Conservation (phyloP, 2,113 vertebrate species). For the Scortum barcoo region DNA sequence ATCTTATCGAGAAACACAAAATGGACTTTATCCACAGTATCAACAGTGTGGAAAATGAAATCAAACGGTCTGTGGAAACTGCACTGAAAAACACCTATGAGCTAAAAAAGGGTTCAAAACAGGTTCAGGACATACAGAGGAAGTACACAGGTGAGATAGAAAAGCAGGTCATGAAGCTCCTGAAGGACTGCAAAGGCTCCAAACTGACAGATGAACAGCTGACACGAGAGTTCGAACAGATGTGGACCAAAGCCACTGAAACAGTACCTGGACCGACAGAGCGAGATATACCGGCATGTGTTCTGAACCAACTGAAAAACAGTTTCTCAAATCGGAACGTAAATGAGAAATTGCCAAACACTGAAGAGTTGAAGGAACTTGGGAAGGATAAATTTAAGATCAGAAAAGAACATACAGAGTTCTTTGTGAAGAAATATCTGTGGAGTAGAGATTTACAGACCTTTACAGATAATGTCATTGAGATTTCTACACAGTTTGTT, state of each 20-base stretch:
- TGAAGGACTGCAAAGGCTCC: slow-evolving; percentile 20
- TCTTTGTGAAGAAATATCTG: too few species aligned
- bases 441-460: background rate
- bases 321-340: slow-evolving; percentile 37
- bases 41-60: slow-evolving; percentile 56
- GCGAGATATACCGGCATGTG: slow-evolving; percentile 36
- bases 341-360: slow-evolving; percentile 13
- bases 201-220: slow-evolving; percentile 30
- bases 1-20: slow-evolving; percentile 78
- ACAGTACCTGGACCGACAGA: slow-evolving; percentile 6
- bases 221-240: slow-evolving; percentile 67
- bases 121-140: slow-evolving; percentile 45
- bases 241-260: slow-evolving; percentile 66
- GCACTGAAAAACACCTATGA: too few species aligned
- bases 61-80: background rate
- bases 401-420: background rate
- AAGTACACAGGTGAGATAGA: slow-evolving; percentile 63
- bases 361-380: background rate
- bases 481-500: slow-evolving; percentile 19
- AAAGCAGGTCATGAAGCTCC: slow-evolving; percentile 40
- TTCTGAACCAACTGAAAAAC: slow-evolving; percentile 41
- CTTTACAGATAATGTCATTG: slow-evolving; percentile 20
- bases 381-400: background rate
- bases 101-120: slow-evolving; percentile 9
- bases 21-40: slow-evolving; percentile 62